Conservation (phyloP, 2,113 vertebrate species). For the Indicator maculatus region DNA sequence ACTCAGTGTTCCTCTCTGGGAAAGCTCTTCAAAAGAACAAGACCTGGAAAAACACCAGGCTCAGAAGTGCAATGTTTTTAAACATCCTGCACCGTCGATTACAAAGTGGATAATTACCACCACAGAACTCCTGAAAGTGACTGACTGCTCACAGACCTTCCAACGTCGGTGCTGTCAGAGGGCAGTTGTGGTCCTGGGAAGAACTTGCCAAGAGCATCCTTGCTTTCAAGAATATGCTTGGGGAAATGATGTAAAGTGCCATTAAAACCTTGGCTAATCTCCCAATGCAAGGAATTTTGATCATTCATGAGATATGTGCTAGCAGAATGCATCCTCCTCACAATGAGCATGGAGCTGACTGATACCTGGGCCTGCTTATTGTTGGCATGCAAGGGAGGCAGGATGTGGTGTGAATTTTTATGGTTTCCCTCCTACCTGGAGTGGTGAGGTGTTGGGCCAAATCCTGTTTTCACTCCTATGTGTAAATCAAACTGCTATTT, state of each 20-base stretch:
- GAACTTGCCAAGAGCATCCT: neutral
- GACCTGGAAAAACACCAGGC: neutral
- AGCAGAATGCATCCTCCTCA: neutral
- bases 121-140: neutral
- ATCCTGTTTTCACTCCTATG: neutral
- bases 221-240: neutral
- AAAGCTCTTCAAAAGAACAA: slow-evolving; percentile 8
- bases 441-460: neutral
- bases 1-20: neutral
- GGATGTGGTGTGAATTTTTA: neutral
- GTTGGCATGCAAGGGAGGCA: neutral
- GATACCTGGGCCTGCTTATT: neutral
- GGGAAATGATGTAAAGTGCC: rapidly evolving
- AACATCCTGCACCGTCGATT: rapidly evolving
- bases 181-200: neutral
- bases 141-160: neutral
- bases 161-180: rapidly evolving
- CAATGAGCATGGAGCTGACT: rapidly evolving
- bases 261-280: neutral
- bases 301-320: neutral
- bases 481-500: neutral
- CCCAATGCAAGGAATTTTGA: neutral
- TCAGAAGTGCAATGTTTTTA: neutral
- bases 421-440: neutral
- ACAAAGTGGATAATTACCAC: neutral